A percentile compares a stretch with the other conserved stretches of the same genome.
Conservation (phyloP, 1,140 invertebrate genomes). For the Cotesia typhae region DNA sequence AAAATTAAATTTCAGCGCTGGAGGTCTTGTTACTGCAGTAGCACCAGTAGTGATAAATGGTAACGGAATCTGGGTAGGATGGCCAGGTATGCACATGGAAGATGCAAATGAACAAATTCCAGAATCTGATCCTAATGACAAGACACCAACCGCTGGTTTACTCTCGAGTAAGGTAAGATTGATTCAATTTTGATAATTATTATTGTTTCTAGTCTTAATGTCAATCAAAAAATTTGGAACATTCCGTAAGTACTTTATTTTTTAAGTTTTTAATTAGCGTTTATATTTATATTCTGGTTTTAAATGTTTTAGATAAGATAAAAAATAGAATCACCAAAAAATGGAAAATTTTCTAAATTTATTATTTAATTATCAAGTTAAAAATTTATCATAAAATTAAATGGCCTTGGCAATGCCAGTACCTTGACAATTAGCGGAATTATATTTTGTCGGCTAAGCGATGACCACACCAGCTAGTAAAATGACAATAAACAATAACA, state of each 20-base stretch:
- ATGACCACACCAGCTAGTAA: background rate
- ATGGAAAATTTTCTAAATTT: background rate
- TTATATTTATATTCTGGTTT: background rate
- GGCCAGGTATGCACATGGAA: constrained; percentile 84
- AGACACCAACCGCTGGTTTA: constrained; percentile 84
- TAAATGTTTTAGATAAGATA: too few species aligned
- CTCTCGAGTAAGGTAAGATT: constrained; percentile 78
- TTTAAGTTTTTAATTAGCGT: too few species aligned
- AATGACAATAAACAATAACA: too few species aligned
- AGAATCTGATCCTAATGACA: constrained; percentile 84
- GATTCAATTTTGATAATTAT: too few species aligned
- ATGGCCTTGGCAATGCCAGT: background rate
- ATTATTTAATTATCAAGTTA: background rate
- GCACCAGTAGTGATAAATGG: constrained; percentile 87
- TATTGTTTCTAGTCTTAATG: background rate
- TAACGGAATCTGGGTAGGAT: constrained; percentile 88
- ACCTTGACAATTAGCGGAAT: background rate
- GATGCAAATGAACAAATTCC: constrained; percentile 80
- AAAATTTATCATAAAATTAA: constrained; percentile 26
- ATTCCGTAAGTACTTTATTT: constrained; percentile 20
- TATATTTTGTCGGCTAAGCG: background rate
- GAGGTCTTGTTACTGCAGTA: constrained; percentile 88
- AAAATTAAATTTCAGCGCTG: constrained; percentile 71
- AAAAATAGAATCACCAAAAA: background rate
- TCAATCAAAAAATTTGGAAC: constrained; percentile 3